Percentiles rank a stretch among this genome's conserved stretches.
Evolutionary conservation across 2,797 vertebrate species (phyloP).

Genomic region (Chelon labrosus): DNA sequence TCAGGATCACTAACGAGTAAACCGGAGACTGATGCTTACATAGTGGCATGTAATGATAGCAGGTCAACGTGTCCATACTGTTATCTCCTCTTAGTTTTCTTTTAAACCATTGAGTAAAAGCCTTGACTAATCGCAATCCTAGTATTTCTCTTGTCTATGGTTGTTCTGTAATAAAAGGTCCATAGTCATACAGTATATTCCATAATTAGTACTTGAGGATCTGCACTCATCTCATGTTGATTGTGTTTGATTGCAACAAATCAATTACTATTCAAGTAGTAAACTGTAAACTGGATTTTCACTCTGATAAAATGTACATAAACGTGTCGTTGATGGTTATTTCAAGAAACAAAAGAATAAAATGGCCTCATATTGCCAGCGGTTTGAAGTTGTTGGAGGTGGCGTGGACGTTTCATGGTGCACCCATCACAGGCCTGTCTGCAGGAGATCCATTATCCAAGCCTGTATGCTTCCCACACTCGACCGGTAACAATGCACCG

Average conservation of each 20-base stretch:
- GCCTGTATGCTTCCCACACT: conserved; percentile 45
- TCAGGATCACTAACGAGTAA: too few relatives aligned
- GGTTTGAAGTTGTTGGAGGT: conserved; percentile 20
- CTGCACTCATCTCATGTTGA: background rate
- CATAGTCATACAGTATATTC: too few relatives aligned
- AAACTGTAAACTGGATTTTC: conserved; percentile 4
- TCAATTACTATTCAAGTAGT: background rate
- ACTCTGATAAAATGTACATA: background rate
- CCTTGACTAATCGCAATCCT: too few relatives aligned
- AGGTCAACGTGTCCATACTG: too few relatives aligned
- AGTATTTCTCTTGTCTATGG: too few relatives aligned
- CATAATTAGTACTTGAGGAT: too few relatives aligned
- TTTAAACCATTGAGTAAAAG: too few relatives aligned
- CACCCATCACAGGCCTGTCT: conserved; percentile 40
- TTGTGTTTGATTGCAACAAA: background rate
- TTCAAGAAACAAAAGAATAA: conserved; percentile 3
- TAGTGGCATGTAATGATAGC: too few relatives aligned
- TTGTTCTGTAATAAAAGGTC: too few relatives aligned
- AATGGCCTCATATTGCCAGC: conserved; percentile 19
- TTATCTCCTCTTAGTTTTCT: too few relatives aligned
- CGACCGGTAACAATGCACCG: conserved; percentile 59
- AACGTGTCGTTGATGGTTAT: background rate
- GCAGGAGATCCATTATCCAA: conserved; percentile 47
- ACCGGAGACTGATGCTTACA: too few relatives aligned
- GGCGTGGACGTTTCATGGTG: conserved; percentile 31